phyloP scores from a whole-genome alignment of 2,113 vertebrate genomes.

The Triplophysa dalaica region DNA sequence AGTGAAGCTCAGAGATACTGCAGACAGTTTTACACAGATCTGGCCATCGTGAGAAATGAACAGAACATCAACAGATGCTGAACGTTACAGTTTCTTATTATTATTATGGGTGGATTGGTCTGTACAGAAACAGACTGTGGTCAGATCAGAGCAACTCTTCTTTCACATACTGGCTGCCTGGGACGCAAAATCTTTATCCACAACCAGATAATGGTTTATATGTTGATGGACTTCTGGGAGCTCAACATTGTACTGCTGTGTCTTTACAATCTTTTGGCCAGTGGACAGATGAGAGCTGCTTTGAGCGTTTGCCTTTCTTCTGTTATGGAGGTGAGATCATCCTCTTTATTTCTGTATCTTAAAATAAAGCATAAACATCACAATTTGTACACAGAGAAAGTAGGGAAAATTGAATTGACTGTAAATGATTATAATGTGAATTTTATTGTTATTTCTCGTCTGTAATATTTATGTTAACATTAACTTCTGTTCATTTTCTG shows the following conservation, averaged over 20 bases:
- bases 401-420: no score
- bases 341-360: neutral
- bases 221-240: no score
- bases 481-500: no score
- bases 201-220: constrained; percentile 13
- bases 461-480: no score
- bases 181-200: fast-evolving
- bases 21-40: constrained; percentile 35
- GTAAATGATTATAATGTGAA: no score
- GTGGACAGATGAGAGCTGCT: constrained; percentile 33
- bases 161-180: constrained; percentile 7
- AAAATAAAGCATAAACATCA: neutral
- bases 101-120: neutral
- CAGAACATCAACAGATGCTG: constrained; percentile 24
- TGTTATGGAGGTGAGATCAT: constrained; percentile 21
- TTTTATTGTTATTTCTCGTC: no score
- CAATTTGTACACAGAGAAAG: neutral
- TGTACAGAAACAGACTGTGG: constrained; percentile 8
- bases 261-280: constrained; percentile 11
- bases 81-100: neutral
- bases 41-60: constrained; percentile 42
- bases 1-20: constrained; percentile 20
- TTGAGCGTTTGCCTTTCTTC: constrained; percentile 15
- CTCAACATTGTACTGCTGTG: constrained; percentile 15
- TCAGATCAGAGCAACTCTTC: constrained; percentile 30